Conservation (phyloP, 2,797 vertebrate species). For the Scolopax bukidnonensis region DNA sequence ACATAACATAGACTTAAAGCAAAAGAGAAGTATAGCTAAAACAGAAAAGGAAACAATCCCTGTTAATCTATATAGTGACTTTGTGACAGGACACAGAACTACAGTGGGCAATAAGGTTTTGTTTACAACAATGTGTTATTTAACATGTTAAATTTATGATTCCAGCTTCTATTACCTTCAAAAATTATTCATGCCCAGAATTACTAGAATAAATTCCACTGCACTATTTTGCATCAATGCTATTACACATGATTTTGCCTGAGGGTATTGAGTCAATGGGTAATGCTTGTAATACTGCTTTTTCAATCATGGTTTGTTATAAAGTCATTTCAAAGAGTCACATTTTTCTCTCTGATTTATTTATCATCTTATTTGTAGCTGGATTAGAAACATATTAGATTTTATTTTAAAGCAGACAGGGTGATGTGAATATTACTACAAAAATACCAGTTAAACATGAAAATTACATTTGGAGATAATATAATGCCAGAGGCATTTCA, state of each 20-base stretch:
- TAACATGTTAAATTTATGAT: not conserved
- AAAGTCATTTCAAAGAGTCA: conserved; percentile 58
- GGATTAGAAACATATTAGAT: conserved; percentile 60
- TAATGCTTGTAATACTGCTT: conserved; percentile 37
- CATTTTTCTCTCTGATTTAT: conserved; percentile 55
- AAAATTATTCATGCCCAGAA: conserved; percentile 56
- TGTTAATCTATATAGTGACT: not conserved
- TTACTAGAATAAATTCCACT: conserved; percentile 56
- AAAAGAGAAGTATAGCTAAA: not conserved
- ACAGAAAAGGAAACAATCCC: not conserved
- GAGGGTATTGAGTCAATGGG: conserved; percentile 40
- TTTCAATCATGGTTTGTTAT: conserved; percentile 62
- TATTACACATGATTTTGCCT: conserved; percentile 51
- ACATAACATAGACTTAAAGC: not conserved
- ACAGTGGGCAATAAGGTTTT: not conserved
- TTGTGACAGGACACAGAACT: not conserved
- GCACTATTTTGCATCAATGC: conserved; percentile 60
- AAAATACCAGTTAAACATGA: conserved; percentile 40
- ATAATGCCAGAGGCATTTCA: conserved; percentile 32
- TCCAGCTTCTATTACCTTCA: conserved; percentile 16
- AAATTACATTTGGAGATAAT: conserved; percentile 46
- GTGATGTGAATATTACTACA: conserved; percentile 12
- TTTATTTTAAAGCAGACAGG: conserved; percentile 38
- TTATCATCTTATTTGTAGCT: conserved; percentile 56
- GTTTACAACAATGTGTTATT: not conserved